phyloP scores from a whole-genome alignment of 2,888 invertebrate genomes.

The Torymus texanus region DNA sequence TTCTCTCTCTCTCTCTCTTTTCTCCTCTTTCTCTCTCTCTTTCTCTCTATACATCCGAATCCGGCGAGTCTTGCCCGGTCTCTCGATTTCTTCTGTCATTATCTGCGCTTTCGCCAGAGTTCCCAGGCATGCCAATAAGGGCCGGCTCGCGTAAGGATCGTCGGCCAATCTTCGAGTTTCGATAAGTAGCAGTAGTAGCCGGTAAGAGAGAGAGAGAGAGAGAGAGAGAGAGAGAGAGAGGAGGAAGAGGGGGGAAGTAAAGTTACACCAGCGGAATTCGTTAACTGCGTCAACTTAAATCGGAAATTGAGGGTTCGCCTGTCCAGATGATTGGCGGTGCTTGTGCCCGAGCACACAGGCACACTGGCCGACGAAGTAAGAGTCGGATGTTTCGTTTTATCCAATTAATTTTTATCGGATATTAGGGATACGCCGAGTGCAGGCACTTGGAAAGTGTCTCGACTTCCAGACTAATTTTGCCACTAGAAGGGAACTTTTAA shows the following conservation, averaged over 20 bases:
- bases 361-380: no score
- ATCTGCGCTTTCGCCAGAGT: slow-evolving; percentile 41
- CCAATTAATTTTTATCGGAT: slow-evolving; percentile 44
- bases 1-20: background rate
- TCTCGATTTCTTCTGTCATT: slow-evolving; percentile 47
- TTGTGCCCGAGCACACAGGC: background rate
- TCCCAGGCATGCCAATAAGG: slow-evolving; percentile 48
- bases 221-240: slow-evolving; percentile 4
- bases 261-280: slow-evolving; percentile 44
- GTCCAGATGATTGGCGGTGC: slow-evolving; percentile 10
- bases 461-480: slow-evolving; percentile 16
- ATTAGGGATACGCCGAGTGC: slow-evolving; percentile 21
- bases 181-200: slow-evolving; percentile 41
- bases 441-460: background rate
- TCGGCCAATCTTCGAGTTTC: slow-evolving; percentile 46
- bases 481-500: background rate
- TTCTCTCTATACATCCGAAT: no score
- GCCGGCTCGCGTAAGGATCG: slow-evolving; percentile 11
- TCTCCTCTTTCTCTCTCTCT: no score
- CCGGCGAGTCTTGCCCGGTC: no score
- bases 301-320: slow-evolving; percentile 47
- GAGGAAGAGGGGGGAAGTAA: slow-evolving; percentile 24
- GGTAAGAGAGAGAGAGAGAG: background rate
- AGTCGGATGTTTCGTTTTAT: slow-evolving; percentile 19
- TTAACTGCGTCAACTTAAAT: slow-evolving; percentile 52